Conservation (phyloP, 2,888 invertebrate genomes). For the Conomelus anceps region DNA sequence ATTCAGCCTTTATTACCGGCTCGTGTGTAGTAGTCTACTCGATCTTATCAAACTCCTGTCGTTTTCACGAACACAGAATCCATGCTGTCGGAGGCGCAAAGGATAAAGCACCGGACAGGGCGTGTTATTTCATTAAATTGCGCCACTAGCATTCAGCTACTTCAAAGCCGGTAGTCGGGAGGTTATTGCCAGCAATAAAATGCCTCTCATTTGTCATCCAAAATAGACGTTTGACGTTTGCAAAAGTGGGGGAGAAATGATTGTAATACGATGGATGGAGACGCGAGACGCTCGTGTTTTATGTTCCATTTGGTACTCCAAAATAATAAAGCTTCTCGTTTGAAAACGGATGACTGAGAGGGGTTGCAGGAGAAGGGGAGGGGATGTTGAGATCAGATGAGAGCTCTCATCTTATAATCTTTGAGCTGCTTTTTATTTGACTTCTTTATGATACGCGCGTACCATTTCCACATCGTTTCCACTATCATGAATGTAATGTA, state of each 20-base stretch:
- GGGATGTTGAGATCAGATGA: no score
- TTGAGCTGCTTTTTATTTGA: background rate
- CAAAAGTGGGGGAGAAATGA: background rate
- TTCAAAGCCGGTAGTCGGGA: background rate
- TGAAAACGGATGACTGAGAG: background rate
- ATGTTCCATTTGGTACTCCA: background rate
- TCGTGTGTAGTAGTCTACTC: background rate
- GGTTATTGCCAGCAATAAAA: background rate
- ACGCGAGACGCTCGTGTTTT: background rate
- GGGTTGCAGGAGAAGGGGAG: no score
- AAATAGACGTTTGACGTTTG: background rate
- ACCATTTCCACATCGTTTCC: background rate
- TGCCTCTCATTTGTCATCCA: background rate
- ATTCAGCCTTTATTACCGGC: background rate
- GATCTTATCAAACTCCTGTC: background rate
- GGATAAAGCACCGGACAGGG: background rate
- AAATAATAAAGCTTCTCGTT: background rate
- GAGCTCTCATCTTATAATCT: background rate
- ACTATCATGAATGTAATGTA: background rate
- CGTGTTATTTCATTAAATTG: background rate
- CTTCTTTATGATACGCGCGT: background rate
- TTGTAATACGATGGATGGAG: background rate
- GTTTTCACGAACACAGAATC: background rate
- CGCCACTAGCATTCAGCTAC: background rate
- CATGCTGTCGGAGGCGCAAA: no score